Evolutionary conservation across 2,888 invertebrate genomes (phyloP).

Genomic region (Drosophila neonasuta): DNA sequence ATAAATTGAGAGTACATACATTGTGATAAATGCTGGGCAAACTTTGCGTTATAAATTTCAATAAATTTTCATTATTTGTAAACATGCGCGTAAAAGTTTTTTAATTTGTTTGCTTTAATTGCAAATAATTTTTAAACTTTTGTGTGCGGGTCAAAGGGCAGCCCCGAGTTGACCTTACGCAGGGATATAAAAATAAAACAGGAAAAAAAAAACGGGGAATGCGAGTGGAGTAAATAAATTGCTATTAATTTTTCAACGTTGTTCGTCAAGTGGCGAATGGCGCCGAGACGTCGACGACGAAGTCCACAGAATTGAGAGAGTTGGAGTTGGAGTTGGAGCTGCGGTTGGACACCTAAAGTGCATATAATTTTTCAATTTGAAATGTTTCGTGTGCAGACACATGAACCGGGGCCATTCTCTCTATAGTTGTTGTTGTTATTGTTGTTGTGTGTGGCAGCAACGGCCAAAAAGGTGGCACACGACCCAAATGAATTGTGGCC

Average conservation of each 20-base stretch:
- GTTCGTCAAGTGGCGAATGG: slow-evolving; percentile 74
- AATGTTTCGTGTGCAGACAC: slow-evolving; percentile 62
- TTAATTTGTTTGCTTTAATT: slow-evolving; percentile 79
- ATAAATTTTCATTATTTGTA: slow-evolving; percentile 65
- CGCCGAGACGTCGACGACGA: slow-evolving; percentile 57
- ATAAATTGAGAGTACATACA: neutral
- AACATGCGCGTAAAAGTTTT: slow-evolving; percentile 59
- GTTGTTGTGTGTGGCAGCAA: too few species aligned
- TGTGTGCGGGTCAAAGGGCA: slow-evolving; percentile 23
- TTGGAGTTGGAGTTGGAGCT: slow-evolving; percentile 24
- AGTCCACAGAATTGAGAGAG: neutral
- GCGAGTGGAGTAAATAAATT: slow-evolving; percentile 77
- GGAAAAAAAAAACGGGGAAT: slow-evolving; percentile 36
- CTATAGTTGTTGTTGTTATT: slow-evolving; percentile 19
- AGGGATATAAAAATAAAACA: slow-evolving; percentile 13
- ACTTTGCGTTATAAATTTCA: slow-evolving; percentile 52
- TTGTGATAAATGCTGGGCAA: slow-evolving; percentile 23
- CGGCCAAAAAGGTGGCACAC: slow-evolving; percentile 62
- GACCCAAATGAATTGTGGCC: slow-evolving; percentile 77
- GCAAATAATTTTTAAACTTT: slow-evolving; percentile 73
- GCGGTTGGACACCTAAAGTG: slow-evolving; percentile 77
- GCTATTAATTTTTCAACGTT: slow-evolving; percentile 80
- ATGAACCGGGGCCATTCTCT: slow-evolving; percentile 47
- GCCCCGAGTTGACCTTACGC: slow-evolving; percentile 54
- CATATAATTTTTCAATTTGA: slow-evolving; percentile 81